Base-by-base conservation (phyloP, 1,140 invertebrate species). In the Drosophila biarmipes region DNA sequence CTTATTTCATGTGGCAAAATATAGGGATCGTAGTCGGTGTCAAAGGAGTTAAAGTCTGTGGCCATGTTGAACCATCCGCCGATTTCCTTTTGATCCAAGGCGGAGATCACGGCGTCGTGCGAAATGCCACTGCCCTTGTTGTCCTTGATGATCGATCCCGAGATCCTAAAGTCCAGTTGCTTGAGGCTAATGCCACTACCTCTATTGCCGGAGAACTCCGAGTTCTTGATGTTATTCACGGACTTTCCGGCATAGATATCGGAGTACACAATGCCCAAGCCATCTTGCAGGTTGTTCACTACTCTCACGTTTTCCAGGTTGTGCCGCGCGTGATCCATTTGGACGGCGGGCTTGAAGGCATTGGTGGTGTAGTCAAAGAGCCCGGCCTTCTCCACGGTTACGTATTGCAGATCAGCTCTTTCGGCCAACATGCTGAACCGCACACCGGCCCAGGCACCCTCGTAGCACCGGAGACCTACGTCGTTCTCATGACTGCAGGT, bases 251-350 rank as follows among this genome's bases (percentile, higher is more conserved):
- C 96, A 92, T 97, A 98, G 35, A 98, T 95, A 92, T 98, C 97
- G 0, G 97, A 97, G 91, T 98, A 98, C 17, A 98, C 92, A 35
- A 98, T 94, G 12, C 97, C 97, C 14, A 98, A 91, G 0, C 98
- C 98, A 91, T 98, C 97, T 85, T 97, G 96, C 27, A 96, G 94
- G 92, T 98, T 98, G 74, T 97, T 95, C 0, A 94, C 92, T 2
- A 98, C 93, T 77, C 95, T 94, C 5, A 98, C 94, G 74, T 96
- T 96, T 86, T 98, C 96, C 69, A 99, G 93, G 24, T 96, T 96
- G 90, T 99, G 98, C 55, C 97, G 95, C 53, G 98, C 97, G 92
- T 99, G 98, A 92, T 99, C 99, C 59, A 99, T 96, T 93, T 99
- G 98, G 2, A 99, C 92, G 0, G 98, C 99, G 46, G 97, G 97